Evolutionary conservation across 2,888 invertebrate genomes (phyloP).

Genomic region (Calameuta pallipes): DNA sequence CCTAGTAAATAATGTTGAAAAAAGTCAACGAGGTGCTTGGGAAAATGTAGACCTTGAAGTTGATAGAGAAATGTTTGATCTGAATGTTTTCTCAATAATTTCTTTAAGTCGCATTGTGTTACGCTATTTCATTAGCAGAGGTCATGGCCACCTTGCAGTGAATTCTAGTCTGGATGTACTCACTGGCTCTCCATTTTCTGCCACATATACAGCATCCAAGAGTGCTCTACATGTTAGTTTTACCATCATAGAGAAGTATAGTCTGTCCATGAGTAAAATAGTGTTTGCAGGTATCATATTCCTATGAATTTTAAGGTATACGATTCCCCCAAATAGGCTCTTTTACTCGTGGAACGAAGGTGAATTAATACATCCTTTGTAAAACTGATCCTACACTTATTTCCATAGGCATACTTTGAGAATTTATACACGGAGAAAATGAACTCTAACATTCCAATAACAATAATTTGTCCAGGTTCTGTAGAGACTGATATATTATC

Average conservation of each 20-base stretch:
- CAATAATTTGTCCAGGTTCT: constrained; percentile 82
- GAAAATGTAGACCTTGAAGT: constrained; percentile 77
- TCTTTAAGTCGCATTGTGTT: constrained; percentile 78
- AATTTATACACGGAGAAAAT: constrained; percentile 73
- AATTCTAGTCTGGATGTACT: constrained; percentile 82
- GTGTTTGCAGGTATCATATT: too few species aligned
- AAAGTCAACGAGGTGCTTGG: constrained; percentile 81
- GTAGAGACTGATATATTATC: constrained; percentile 77
- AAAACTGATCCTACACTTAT: constrained; percentile 13
- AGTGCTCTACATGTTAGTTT: constrained; percentile 78
- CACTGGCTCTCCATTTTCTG: constrained; percentile 75
- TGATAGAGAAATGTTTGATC: constrained; percentile 79
- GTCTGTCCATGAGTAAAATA: too few species aligned
- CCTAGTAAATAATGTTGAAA: constrained; percentile 84
- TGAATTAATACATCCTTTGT: constrained; percentile 13
- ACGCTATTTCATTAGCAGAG: constrained; percentile 71
- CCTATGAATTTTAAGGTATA: too few species aligned
- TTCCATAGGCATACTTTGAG: constrained; percentile 78
- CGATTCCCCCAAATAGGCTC: too few species aligned
- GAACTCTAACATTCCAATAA: constrained; percentile 72
- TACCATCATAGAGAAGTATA: not conserved
- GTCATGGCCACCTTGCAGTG: constrained; percentile 77
- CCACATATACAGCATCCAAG: constrained; percentile 79
- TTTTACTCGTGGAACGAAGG: not conserved
- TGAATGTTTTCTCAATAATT: constrained; percentile 81